phyloP scores from a whole-genome alignment of 2,113 vertebrate species.

The Albula goreensis region DNA sequence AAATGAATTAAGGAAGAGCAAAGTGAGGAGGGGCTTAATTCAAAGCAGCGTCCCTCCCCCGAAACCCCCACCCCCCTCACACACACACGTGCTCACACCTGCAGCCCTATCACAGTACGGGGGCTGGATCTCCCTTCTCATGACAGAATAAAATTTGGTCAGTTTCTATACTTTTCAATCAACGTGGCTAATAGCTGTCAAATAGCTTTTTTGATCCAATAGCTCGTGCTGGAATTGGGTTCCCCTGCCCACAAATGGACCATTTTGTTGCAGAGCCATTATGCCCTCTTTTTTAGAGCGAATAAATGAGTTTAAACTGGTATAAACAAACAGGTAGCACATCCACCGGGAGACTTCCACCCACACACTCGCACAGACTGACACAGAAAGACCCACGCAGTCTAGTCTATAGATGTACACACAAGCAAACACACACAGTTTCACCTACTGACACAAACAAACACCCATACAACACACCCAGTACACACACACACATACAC shows the following conservation, averaged over 20 bases:
- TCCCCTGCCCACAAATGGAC: constrained; percentile 12
- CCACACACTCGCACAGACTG: background rate
- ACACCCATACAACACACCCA: background rate
- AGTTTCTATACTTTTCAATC: constrained; percentile 28
- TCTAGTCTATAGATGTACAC: too few relatives aligned
- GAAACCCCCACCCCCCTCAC: background rate
- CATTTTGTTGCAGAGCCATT: constrained; percentile 19
- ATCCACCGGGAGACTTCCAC: background rate
- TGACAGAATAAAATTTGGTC: constrained; percentile 24
- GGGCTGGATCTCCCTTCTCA: background rate
- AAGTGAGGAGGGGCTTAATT: constrained; percentile 1
- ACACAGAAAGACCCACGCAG: too few relatives aligned
- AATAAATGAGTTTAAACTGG: background rate
- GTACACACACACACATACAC: too few relatives aligned
- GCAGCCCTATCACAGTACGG: background rate
- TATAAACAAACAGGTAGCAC: background rate
- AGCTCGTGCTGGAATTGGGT: constrained; percentile 17
- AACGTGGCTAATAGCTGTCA: constrained; percentile 27
- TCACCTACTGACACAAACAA: background rate
- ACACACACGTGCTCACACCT: constrained; percentile 6
- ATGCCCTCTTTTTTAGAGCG: background rate
- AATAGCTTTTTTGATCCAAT: constrained; percentile 25
- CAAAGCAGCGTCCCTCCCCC: background rate
- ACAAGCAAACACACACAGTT: background rate
- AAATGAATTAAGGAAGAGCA: constrained; percentile 19